These are phyloP conservation scores for Daboia siamensis DNA, from an alignment of 2,113 vertebrate species.

Conservation along the genomic window DNA sequence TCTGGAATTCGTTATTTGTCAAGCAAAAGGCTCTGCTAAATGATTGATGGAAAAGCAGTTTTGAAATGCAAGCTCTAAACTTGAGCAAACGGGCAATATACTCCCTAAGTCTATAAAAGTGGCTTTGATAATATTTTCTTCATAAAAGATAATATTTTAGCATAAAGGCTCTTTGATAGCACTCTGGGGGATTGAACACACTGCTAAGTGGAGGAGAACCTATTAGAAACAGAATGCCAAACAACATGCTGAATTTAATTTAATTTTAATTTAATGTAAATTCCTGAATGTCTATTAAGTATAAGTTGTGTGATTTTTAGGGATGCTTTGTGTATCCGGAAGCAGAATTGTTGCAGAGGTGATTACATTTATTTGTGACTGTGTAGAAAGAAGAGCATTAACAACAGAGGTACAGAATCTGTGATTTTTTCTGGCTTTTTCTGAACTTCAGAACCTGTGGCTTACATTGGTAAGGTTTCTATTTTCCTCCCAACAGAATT, in stretches of 20 bases:
- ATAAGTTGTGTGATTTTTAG: constrained; percentile 28
- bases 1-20: neutral
- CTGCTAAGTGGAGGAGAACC: constrained; percentile 17
- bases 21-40: neutral
- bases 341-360: neutral
- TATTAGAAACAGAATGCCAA: constrained; percentile 24
- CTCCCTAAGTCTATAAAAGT: constrained; percentile 36
- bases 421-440: neutral
- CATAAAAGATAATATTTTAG: constrained; percentile 9
- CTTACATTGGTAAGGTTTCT: neutral
- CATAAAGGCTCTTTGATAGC: neutral
- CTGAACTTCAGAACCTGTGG: neutral
- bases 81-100: constrained; percentile 19
- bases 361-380: neutral
- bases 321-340: constrained; percentile 13
- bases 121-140: constrained; percentile 18
- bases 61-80: constrained; percentile 16
- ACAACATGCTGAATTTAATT: constrained; percentile 1
- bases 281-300: constrained; percentile 34
- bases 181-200: constrained; percentile 18
- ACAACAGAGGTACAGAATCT: neutral
- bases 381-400: neutral
- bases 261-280: neutral
- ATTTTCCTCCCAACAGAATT: neutral
- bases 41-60: constrained; percentile 3